Evolutionary conservation across 2,888 invertebrate species (phyloP).

Genomic region (Phrixothrix hirtus): DNA sequence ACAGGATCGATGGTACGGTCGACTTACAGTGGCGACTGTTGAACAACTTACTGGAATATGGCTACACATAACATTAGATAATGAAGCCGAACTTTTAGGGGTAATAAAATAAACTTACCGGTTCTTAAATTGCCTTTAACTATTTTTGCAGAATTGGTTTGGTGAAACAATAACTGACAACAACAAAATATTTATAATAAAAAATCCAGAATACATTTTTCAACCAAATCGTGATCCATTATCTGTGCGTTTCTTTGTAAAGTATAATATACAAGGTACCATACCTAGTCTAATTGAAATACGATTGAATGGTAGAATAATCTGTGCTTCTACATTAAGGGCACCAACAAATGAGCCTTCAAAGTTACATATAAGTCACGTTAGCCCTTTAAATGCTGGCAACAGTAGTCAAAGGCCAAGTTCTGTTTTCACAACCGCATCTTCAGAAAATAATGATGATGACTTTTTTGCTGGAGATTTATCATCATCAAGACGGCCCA

Average conservation of each 20-base stretch:
- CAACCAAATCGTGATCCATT: constrained; percentile 60
- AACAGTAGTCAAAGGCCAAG: too few species aligned
- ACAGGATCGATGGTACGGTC: constrained; percentile 64
- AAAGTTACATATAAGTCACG: constrained; percentile 8
- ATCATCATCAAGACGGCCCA: constrained; percentile 14
- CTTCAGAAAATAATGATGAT: constrained; percentile 6
- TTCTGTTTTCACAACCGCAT: background rate
- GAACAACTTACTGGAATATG: constrained; percentile 64
- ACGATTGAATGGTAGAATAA: constrained; percentile 62
- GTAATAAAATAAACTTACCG: too few species aligned
- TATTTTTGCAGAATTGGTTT: constrained; percentile 54
- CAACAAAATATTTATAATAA: constrained; percentile 63
- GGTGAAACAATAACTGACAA: constrained; percentile 63
- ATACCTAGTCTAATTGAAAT: constrained; percentile 60
- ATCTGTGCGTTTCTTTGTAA: constrained; percentile 64
- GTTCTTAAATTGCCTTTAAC: too few species aligned
- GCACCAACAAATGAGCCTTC: background rate
- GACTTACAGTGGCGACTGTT: constrained; percentile 60
- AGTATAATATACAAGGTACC: constrained; percentile 59
- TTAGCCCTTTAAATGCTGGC: too few species aligned
- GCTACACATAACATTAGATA: constrained; percentile 63
- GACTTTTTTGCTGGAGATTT: constrained; percentile 41
- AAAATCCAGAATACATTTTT: constrained; percentile 62
- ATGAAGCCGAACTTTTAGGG: constrained; percentile 64
- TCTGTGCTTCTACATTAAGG: constrained; percentile 54